Conservation (phyloP, 1,140 invertebrate species). For the Leguminivora glycinivorella region DNA sequence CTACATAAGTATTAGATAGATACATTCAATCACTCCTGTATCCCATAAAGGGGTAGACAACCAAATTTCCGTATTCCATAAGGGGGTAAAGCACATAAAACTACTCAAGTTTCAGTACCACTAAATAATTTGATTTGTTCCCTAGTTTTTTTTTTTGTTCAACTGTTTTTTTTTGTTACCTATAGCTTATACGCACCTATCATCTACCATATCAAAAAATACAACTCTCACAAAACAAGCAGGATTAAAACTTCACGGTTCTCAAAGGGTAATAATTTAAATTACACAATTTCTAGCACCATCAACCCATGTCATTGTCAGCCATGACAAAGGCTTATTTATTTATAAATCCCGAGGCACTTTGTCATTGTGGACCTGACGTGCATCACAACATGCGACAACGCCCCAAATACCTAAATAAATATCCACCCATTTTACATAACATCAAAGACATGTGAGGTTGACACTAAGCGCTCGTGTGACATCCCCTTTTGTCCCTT, state of each 20-base stretch:
- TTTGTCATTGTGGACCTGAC: constrained; percentile 26
- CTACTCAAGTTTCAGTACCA: no score
- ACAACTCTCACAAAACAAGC: not conserved
- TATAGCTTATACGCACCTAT: no score
- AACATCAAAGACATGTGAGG: constrained; percentile 67
- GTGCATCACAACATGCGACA: constrained; percentile 19
- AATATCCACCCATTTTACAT: constrained; percentile 10
- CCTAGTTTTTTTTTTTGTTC: not conserved
- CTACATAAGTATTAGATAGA: no score
- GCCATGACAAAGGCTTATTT: constrained; percentile 20
- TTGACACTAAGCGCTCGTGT: constrained; percentile 71
- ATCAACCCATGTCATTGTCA: constrained; percentile 19
- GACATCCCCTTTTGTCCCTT: constrained; percentile 65
- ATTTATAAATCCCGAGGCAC: constrained; percentile 25
- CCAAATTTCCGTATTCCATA: no score
- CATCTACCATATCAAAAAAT: not conserved
- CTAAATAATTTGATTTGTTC: no score
- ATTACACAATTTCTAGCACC: constrained; percentile 13
- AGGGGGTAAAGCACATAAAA: no score
- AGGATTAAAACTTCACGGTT: not conserved
- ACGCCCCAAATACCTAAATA: constrained; percentile 31
- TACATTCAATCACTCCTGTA: no score
- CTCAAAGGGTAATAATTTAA: not conserved
- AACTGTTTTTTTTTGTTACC: not conserved
- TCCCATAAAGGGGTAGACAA: no score